Evolutionary conservation across 1,140 invertebrate species (phyloP).

Genomic region (Popillia japonica): DNA sequence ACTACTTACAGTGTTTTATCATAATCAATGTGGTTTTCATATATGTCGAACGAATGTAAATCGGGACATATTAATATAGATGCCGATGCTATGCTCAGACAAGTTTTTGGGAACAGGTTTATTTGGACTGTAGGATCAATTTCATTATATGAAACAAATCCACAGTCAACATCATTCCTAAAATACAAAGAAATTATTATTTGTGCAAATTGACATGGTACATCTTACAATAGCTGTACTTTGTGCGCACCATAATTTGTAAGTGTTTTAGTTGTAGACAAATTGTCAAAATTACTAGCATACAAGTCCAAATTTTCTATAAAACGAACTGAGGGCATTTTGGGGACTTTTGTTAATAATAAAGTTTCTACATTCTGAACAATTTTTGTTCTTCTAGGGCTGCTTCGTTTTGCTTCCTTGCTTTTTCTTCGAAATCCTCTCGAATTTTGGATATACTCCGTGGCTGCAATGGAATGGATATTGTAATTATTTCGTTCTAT

Average conservation of each 20-base stretch:
- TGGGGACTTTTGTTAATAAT: neutral
- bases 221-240: neutral
- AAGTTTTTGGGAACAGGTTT: neutral
- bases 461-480: neutral
- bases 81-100: neutral
- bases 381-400: neutral
- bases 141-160: neutral
- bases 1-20: neutral
- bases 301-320: neutral
- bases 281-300: neutral
- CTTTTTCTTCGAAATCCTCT: neutral
- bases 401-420: neutral
- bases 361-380: neutral
- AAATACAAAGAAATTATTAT: neutral
- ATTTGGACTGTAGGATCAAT: neutral
- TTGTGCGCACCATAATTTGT: neutral
- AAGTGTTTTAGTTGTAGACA: neutral
- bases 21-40: neutral
- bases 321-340: neutral
- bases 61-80: neutral
- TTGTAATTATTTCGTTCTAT: too few relatives aligned
- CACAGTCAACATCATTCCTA: neutral
- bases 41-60: neutral
- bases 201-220: neutral
- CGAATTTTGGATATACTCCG: neutral